Evolutionary conservation across 35 echinoderm and acorn worm species (phyloP), one percentile per base, ranked within the genome.

Genomic region (Amphiura filiformis): DNA sequence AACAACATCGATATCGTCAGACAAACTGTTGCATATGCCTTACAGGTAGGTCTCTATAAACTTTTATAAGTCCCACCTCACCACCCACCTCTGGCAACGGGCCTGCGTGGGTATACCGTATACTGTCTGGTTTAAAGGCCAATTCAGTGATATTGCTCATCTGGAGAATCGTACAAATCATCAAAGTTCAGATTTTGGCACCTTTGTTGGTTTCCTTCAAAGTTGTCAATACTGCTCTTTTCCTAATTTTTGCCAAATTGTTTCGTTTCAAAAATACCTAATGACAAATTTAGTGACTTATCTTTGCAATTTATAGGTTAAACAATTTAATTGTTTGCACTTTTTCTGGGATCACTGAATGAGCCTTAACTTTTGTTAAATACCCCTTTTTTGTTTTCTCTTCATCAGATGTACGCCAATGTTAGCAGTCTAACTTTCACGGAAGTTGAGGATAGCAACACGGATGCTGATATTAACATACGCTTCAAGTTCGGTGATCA

Each of bases 341-440:
- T 35, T 77, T 77, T 35, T 11, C 44, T 52, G 44, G 20, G 44
- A 52, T 52, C 7, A 52, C 7, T 11, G 7, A 52, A 52, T 7
- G 20, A 52, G 20, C 7, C 44, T 52, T 20, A 52, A 11, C 44
- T 11, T 52, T 11, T 52, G 44, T 77, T 77, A 30, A 77, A 13
- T 28, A 77, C 7, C 7, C 44, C 20, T 52, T 52, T 11, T 42
- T 47, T 34, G 36, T 44, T 34, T 34, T 1, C 33, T 47, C 28
- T 86, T 76, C 64, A n/a, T 15, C 36, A 97, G 95, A 81, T 90
- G 3, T 97, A 91, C 91, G 64, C 83, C 17, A 89, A 86, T 56
- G 88, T 93, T 32, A 84, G 84, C 28, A 44, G 75, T 1, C 81
- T 97, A 39, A 91, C 75, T 0, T 97, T 97, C 57, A 34, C 41